Evolutionary conservation across 2,888 invertebrate species (phyloP).

Genomic region (Flexamia atlantica): DNA sequence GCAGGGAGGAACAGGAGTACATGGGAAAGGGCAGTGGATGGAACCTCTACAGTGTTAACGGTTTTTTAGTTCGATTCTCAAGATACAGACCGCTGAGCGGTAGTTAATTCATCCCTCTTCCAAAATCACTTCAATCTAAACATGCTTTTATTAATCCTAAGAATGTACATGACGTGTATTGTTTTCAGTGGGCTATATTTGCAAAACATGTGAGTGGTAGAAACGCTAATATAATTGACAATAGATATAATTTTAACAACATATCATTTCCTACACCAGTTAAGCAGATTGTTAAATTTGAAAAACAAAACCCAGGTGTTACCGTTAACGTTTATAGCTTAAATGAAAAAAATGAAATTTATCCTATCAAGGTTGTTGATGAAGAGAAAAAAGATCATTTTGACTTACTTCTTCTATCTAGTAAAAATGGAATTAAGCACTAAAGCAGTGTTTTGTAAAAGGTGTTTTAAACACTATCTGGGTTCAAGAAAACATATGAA

Average conservation of each 20-base stretch:
- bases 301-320: not conserved
- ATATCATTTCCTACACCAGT: slow-evolving; percentile 44
- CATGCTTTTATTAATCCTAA: slow-evolving; percentile 24
- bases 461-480: slow-evolving; percentile 48
- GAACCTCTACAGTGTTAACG: slow-evolving; percentile 18
- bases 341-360: slow-evolving; percentile 19
- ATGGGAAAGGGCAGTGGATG: slow-evolving; percentile 20
- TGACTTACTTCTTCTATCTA: slow-evolving; percentile 33
- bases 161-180: slow-evolving; percentile 31
- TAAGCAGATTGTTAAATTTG: slow-evolving; percentile 15
- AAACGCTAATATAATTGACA: not conserved
- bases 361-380: not conserved
- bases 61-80: not conserved
- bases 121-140: slow-evolving; percentile 16
- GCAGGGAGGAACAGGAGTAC: slow-evolving; percentile 13
- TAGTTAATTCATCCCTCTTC: not conserved
- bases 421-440: not conserved
- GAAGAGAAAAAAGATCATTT: slow-evolving; percentile 24
- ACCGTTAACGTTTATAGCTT: slow-evolving; percentile 49
- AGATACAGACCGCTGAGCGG: slow-evolving; percentile 1
- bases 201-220: slow-evolving; percentile 11
- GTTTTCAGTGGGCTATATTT: slow-evolving; percentile 2
- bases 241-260: slow-evolving; percentile 14
- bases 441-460: slow-evolving; percentile 51
- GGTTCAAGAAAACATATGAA: not conserved